Evolutionary conservation across 2,113 vertebrate species (phyloP).

Genomic region (Pavo muticus): DNA sequence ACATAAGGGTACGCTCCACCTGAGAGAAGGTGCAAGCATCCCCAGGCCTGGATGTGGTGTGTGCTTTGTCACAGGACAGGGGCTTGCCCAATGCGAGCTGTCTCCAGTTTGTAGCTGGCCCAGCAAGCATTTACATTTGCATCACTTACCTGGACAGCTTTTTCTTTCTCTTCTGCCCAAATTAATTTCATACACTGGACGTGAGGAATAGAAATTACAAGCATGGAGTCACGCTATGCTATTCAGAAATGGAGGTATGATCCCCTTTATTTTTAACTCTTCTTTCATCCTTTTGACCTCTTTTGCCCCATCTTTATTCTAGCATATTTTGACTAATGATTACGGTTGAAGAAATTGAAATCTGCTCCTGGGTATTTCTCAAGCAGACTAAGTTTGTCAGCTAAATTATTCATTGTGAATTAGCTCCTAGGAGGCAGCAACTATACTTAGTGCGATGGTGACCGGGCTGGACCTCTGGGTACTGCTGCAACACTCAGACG

Average conservation of each 20-base stretch:
- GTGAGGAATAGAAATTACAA: slow-evolving; percentile 16
- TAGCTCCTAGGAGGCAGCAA: slow-evolving; percentile 50
- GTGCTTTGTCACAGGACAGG: neutral
- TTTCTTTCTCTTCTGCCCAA: slow-evolving; percentile 11
- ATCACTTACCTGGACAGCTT: neutral
- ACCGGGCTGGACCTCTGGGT: neutral
- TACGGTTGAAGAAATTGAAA: slow-evolving; percentile 40
- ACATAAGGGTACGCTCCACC: too few relatives aligned
- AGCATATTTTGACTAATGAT: slow-evolving; percentile 51
- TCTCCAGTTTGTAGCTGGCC: neutral
- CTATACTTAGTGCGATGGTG: neutral
- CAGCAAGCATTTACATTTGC: neutral
- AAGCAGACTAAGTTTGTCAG: slow-evolving; percentile 54
- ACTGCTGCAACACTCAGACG: neutral
- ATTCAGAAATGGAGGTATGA: slow-evolving; percentile 7
- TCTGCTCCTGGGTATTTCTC: slow-evolving; percentile 43
- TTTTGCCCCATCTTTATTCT: slow-evolving; percentile 41
- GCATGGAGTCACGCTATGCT: neutral
- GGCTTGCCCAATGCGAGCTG: accelerated
- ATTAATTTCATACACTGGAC: neutral
- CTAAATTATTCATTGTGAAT: slow-evolving; percentile 65
- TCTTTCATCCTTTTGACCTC: slow-evolving; percentile 35
- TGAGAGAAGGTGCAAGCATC: neutral
- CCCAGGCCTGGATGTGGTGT: neutral
- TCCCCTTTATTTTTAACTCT: neutral